Evolutionary conservation across 2,113 vertebrate genomes (phyloP), one percentile per base, ranked within the genome.

Genomic region (Oreochromis aureus): DNA sequence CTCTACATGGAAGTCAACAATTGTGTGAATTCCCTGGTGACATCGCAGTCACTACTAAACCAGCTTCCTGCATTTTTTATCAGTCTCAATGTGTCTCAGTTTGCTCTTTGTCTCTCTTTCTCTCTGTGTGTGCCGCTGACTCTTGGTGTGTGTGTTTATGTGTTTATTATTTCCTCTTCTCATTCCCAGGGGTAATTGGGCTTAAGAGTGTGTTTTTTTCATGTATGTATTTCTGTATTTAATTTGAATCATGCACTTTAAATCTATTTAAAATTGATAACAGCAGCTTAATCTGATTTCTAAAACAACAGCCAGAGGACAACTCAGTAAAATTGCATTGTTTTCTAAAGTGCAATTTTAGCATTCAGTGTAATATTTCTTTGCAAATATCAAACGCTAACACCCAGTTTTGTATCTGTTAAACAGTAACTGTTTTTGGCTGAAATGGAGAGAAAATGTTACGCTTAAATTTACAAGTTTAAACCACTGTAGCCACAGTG

Each of bases 1-100:
- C 90, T 84, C 89, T 89, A 95, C 94, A 95, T 94, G 91, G 91
- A 94, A 92, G 92, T 93, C 92, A 94, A 94, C 94, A 93, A 94
- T 95, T 90, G 92, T 92, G 90, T 91, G 89, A 93, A 95, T 94
- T 94, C 92, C 91, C 92, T n/a, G 41, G 91, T 15, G 86, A 92
- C 89, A 85, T 88, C 10, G 61, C 91, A 90, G 86, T 85, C 91
- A 87, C 89, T 53, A 83, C 93, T 91, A 90, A 92, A 94, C 82
- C 87, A 89, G 85, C 90, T 91, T 87, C 87, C 86, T 93, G 93
- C 83, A 90, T 92, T 92, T 95, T 93, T 93, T 83, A 93, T 92
- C 82, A 88, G n/a, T 87, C 83, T 83, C 76, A 58, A 4, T 88
- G 78, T 86, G 66, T 94, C 87, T 94, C 84, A 44, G 51, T 92